Base-by-base conservation (phyloP, 2,113 vertebrate genomes). In the Hippopotamus amphibius region DNA sequence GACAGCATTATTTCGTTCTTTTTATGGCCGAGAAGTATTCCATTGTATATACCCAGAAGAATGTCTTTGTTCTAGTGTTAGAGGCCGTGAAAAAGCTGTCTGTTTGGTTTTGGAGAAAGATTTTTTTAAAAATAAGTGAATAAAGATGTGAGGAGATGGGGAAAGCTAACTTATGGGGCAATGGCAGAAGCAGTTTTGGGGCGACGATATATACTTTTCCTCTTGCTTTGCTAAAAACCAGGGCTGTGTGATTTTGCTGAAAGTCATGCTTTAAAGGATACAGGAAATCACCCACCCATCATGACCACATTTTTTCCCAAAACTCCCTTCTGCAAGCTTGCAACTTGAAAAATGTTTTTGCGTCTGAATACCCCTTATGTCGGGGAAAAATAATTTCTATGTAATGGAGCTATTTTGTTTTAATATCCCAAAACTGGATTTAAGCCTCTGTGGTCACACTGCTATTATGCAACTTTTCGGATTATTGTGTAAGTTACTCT, bases 401-500 rank as follows among this genome's bases (percentile, higher is more conserved):
- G 24, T 28, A 24, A 79, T 17, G 16, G 41, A 53, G 11, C n/a
- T 66, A 6, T 59, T 37, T 33, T 24, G 33, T 19, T 41, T 77
- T 57, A 48, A 17, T 30, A 21, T 6, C 69, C 2, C 19, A 26
- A 33, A 50, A 26, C n/a, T 37, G 55, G 63, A 86, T 50, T 71
- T 86, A 21, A 50, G 65, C n/a, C 24, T 71, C 11, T 92, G 48
- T 79, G 55, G 7, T 41, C 33, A 12, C 21, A 55, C 7, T 33
- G 6, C 11, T 61, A 21, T 53, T 10, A 17, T 46, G 28, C 21
- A 33, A 33, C 63, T 69, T 37, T 11, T 48, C 24, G 9, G 24
- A 6, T 24, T 92, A 89, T 95, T 96, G 90, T 0, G 82, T 65
- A 93, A 82, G 17, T 59, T 96, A 61, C 90, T 97, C 17, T 37